Base-by-base conservation (phyloP, 1,140 invertebrate genomes). In the Drosophila nasuta region DNA sequence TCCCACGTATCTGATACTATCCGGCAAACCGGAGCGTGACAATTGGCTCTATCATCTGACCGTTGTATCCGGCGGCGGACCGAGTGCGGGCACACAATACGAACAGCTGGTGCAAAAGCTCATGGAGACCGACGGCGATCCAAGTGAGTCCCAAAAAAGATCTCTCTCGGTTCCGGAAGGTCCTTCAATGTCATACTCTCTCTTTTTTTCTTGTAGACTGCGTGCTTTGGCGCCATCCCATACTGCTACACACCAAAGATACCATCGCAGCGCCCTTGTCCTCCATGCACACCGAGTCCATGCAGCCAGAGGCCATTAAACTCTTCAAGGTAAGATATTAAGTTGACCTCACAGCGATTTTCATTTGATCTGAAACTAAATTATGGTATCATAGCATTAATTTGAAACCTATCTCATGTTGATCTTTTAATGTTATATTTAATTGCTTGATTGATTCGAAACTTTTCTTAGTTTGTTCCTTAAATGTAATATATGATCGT, bases 31-130 rank as follows among this genome's bases (percentile, higher is more conserved):
- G 81, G 96, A 96, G 68, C 96, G 96, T 93, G 98, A 99, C 93
- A 96, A 97, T 68, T 99, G 98, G 98, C 92, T 99, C 60, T 98
- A 98, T 92, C 97, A 98, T 91, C 93, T 99, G 68, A 98, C 98
- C 0, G 97, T 99, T 17, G 98, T 98, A 0, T 98, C 97, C 38
- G 97, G 97, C 1, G 97, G 97, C 49, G 97, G 97, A 3, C 95
- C 96, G 6, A 97, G 96, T 91, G 97, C 96, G 63, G 98, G 98
- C 38, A 98, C 98, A 2, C 97, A 98, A 90, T 99, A 98, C 91
- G 98, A 99, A 91, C 97, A 99, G 93, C 93, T 98, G 5, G 96
- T 99, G 8, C 97, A 98, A 88, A 98, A 97, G 93, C 93, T 99
- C 8, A 98, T 99, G 97, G 97, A 98, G 93, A 96, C 96, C 11